Base-by-base conservation (phyloP, 2,888 invertebrate species). In the Ecliptopera silaceata region DNA sequence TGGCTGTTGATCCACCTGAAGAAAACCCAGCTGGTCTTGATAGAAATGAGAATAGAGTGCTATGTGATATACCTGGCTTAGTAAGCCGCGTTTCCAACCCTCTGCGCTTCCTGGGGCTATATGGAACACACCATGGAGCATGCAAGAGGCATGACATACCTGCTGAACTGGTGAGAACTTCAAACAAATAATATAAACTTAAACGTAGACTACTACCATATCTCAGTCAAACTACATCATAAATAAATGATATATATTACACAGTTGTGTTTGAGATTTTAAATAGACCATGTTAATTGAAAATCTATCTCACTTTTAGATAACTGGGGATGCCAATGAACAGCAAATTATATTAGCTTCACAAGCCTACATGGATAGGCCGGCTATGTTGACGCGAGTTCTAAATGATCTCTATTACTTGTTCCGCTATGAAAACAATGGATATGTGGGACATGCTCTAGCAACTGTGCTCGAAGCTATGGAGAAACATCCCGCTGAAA, bases 121-220 rank as follows among this genome's bases (percentile, higher is more conserved):
- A 98, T 79, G 96, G 96, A 63, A 97, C 98, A 41, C 94, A 94
- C 50, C 95, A 97, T 84, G 96, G 96, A 79, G 98, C 98, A 18
- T 98, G 97, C 79, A 95, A 96, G 68, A 93, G 98, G 60, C 95
- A 96, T 80, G 96, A 97, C 82, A 96, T 99, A 71, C 98, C 98
- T 29, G 98, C 99, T 3, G 93, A 94, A 88, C 91, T 94, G 91
- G 97, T 97, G 86, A 91, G 92, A 81, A 50, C 2, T 15, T 15
- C 26, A 31, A 31, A 31, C n/a, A 31, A 3, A 11, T 29, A 29
- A 31, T 6, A 6, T n/a, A n/a, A n/a, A n/a, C n/a, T n/a, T n/a
- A n/a, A n/a, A n/a, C n/a, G n/a, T n/a, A n/a, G n/a, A n/a, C n/a
- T n/a, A n/a, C n/a, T n/a, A n/a, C n/a, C n/a, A n/a, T n/a, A n/a